These are phyloP conservation scores for Campoletis sonorensis DNA, from an alignment of 1,140 invertebrate genomes.

Conservation along the genomic window DNA sequence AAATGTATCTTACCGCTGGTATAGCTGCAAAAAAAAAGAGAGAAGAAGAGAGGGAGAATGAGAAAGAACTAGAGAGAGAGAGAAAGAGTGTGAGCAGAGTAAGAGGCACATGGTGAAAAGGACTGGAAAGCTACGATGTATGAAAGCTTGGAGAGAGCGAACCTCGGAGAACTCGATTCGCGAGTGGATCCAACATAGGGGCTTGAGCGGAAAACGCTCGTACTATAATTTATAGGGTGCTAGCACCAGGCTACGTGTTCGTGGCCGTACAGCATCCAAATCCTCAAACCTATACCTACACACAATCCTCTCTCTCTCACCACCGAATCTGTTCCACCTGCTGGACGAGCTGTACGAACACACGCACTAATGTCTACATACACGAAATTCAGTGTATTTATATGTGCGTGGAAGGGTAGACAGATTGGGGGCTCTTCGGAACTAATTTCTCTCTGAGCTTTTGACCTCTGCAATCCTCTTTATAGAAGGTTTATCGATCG, in stretches of 20 bases:
- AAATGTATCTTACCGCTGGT: slow-evolving; percentile 62
- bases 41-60: background rate
- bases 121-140: background rate
- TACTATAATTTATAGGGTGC: slow-evolving; percentile 28
- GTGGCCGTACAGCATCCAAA: background rate
- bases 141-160: slow-evolving; percentile 34
- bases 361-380: background rate
- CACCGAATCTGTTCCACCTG: slow-evolving; percentile 19
- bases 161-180: slow-evolving; percentile 19
- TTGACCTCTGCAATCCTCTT: background rate
- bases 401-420: slow-evolving; percentile 2
- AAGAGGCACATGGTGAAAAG: slow-evolving; percentile 4
- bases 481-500: background rate
- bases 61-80: background rate
- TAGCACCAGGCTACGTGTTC: background rate
- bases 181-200: slow-evolving; percentile 17
- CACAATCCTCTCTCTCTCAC: slow-evolving; percentile 4
- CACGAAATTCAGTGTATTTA: background rate
- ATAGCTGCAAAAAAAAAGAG: background rate
- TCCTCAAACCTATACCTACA: background rate
- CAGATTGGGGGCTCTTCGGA: background rate
- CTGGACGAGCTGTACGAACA: background rate
- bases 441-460: slow-evolving; percentile 7
- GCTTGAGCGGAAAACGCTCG: slow-evolving; percentile 10
- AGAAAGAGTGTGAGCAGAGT: background rate